Conservation (phyloP, 2,113 vertebrate genomes). For the Alouatta palliata region DNA sequence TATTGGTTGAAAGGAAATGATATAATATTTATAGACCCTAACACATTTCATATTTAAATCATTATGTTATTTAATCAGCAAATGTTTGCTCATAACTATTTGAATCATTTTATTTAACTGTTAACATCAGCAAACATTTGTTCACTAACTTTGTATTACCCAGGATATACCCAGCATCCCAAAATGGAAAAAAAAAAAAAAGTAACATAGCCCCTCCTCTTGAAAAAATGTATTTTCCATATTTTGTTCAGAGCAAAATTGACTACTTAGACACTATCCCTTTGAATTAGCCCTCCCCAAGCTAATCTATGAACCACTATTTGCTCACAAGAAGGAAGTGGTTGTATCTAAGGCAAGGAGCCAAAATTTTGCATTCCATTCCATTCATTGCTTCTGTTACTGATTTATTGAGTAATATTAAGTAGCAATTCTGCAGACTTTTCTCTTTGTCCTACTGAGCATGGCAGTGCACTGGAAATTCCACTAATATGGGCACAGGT, state of each 20-base stretch:
- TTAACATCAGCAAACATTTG: conserved; percentile 30
- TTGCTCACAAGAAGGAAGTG: conserved; percentile 68
- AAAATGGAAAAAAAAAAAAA: neutral
- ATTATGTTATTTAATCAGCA: neutral
- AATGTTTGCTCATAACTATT: conserved; percentile 22
- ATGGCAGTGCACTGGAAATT: conserved; percentile 43
- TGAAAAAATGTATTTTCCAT: neutral
- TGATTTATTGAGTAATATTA: conserved; percentile 66
- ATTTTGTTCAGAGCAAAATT: conserved; percentile 14
- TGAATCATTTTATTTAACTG: conserved; percentile 5
- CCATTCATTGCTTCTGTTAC: conserved; percentile 60
- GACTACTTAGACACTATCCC: neutral
- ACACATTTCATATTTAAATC: neutral
- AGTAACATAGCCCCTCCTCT: neutral
- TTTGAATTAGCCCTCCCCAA: neutral
- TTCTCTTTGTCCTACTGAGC: conserved; percentile 22
- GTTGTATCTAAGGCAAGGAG: conserved; percentile 50
- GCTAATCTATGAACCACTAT: neutral
- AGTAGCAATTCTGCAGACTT: conserved; percentile 6
- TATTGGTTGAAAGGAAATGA: neutral
- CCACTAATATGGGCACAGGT: conserved; percentile 56
- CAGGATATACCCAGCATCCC: neutral
- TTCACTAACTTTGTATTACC: neutral
- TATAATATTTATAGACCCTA: neutral
- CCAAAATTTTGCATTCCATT: conserved; percentile 69